Conservation (phyloP, 2,113 vertebrate species). For the Solenodon paradoxus region DNA sequence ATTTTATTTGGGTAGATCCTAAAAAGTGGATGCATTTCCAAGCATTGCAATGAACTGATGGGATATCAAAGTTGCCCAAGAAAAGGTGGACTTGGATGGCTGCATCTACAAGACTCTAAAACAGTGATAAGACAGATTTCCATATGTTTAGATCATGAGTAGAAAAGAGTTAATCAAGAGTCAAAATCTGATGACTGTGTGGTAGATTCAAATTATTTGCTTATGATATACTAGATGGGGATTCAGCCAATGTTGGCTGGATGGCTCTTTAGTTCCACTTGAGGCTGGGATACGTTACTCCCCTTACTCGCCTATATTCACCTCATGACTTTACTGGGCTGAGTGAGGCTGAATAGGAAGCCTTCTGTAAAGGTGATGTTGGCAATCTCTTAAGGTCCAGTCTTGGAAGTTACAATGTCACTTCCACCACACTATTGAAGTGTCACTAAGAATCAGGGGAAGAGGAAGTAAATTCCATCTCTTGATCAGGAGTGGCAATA, state of each 20-base stretch:
- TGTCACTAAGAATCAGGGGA: neutral
- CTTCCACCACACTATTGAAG: neutral
- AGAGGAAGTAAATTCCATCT: neutral
- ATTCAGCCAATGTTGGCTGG: neutral
- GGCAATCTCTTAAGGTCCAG: neutral
- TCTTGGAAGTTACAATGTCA: neutral
- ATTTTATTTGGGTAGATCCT: neutral
- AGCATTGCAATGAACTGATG: neutral
- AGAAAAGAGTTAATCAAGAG: neutral
- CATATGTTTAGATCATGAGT: neutral
- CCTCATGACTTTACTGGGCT: neutral
- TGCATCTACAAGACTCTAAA: neutral
- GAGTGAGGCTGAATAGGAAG: neutral
- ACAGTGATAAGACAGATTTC: neutral
- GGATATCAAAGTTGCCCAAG: neutral
- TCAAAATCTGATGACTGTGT: neutral
- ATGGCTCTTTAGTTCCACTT: neutral
- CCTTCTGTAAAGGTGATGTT: neutral
- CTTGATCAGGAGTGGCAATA: neutral
- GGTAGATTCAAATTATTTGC: neutral
- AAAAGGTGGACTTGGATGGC: neutral
- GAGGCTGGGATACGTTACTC: neutral
- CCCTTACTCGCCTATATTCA: neutral
- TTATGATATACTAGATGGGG: neutral
- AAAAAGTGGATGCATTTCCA: neutral